Percentiles rank a stretch among this genome's conserved stretches.
phyloP scores from a whole-genome alignment of 2,113 vertebrate species.

The Ancistrus triradiatus region DNA sequence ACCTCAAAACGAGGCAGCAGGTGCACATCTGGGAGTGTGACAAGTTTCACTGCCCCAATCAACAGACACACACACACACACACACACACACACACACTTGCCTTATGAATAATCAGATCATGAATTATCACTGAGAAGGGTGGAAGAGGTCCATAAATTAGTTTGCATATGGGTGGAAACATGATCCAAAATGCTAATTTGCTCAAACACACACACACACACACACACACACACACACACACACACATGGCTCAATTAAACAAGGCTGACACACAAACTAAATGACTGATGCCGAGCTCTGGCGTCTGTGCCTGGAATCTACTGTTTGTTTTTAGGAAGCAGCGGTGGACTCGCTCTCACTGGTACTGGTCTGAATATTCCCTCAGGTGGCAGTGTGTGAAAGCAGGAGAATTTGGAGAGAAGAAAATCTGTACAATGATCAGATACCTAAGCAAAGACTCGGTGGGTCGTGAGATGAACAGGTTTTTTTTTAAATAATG shows the following conservation, averaged over 20 bases:
- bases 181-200: slow-evolving; percentile 45
- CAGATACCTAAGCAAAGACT: too few species aligned
- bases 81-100: slow-evolving; percentile 12
- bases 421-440: too few species aligned
- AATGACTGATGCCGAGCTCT: background rate
- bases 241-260: slow-evolving; percentile 11
- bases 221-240: slow-evolving; percentile 13
- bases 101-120: slow-evolving; percentile 60
- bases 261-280: slow-evolving; percentile 6
- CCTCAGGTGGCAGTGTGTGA: background rate
- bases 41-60: slow-evolving; percentile 51
- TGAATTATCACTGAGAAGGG: slow-evolving; percentile 43
- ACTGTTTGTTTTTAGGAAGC: slow-evolving; percentile 15
- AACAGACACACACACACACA: slow-evolving; percentile 14
- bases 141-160: slow-evolving; percentile 43
- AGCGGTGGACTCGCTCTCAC: background rate
- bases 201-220: background rate
- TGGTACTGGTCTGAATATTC: background rate
- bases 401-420: background rate
- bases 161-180: slow-evolving; percentile 37
- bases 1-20: slow-evolving; percentile 67
- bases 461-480: too few species aligned
- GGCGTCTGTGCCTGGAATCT: background rate
- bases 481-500: too few species aligned
- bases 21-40: slow-evolving; percentile 70